Percentiles rank a stretch among this genome's conserved stretches.
Evolutionary conservation across 2,113 vertebrate genomes (phyloP).

Genomic region (Ivindomyrus marchei): DNA sequence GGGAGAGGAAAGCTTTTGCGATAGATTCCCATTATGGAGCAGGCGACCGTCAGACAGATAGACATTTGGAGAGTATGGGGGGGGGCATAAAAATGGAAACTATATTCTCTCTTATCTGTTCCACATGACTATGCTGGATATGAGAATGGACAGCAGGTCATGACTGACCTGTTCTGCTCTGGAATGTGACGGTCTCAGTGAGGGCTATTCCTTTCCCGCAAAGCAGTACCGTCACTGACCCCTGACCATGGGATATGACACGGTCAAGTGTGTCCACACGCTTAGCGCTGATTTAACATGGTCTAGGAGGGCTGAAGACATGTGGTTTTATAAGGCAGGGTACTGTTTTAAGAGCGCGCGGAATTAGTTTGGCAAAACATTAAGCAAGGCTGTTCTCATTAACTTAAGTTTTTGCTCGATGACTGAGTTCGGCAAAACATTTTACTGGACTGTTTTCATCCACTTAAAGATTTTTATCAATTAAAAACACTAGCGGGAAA

Average conservation of each 20-base stretch:
- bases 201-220: constrained; percentile 30
- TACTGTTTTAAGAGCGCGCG: not conserved
- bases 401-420: not conserved
- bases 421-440: not conserved
- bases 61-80: constrained; percentile 27
- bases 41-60: constrained; percentile 51
- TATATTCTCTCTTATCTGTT: constrained; percentile 59
- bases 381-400: not conserved
- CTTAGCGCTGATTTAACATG: not conserved
- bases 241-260: constrained; percentile 25
- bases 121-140: constrained; percentile 43
- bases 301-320: not conserved
- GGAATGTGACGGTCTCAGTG: constrained; percentile 30
- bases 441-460: not conserved
- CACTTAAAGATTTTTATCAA: not conserved
- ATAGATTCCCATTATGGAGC: constrained; percentile 67
- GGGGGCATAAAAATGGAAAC: constrained; percentile 59
- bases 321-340: not conserved
- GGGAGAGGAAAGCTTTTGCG: constrained; percentile 58
- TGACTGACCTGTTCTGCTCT: constrained; percentile 35
- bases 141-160: constrained; percentile 48
- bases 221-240: constrained; percentile 16
- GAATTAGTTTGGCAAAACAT: not conserved
- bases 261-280: not conserved
- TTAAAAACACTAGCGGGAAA: not conserved